Evolutionary conservation across 2,113 vertebrate genomes (phyloP).

Genomic region (Cyprinodon variegatus): DNA sequence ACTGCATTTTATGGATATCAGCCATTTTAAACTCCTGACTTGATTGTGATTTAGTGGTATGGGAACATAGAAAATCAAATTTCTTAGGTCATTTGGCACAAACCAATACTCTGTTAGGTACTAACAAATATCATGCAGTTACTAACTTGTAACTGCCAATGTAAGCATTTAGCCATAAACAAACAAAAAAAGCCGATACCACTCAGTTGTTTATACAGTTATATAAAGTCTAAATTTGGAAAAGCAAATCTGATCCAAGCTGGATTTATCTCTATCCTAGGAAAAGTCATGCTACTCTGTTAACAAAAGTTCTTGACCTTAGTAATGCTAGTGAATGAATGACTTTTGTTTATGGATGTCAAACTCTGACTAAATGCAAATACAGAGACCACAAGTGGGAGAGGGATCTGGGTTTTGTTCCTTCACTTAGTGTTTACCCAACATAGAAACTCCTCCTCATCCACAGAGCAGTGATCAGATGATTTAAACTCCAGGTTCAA

Average conservation of each 20-base stretch:
- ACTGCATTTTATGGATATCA: too few species aligned
- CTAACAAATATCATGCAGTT: not conserved
- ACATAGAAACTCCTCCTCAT: constrained; percentile 25
- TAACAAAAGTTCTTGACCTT: constrained; percentile 39
- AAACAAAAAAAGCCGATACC: not conserved
- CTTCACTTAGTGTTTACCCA: constrained; percentile 32
- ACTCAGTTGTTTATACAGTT: constrained; percentile 32
- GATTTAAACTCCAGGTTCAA: constrained; percentile 24
- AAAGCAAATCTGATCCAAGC: not conserved
- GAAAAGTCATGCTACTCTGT: not conserved
- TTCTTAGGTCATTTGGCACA: too few species aligned
- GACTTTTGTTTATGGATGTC: constrained; percentile 39
- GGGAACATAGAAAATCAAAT: too few species aligned
- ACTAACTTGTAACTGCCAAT: not conserved
- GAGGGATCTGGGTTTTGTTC: constrained; percentile 19
- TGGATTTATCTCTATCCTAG: not conserved
- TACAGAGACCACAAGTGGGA: not conserved
- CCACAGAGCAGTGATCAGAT: constrained; percentile 37
- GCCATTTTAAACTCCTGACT: too few species aligned
- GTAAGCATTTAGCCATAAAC: constrained; percentile 4
- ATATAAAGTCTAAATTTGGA: constrained; percentile 39
- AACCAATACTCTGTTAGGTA: too few species aligned
- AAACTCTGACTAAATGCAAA: constrained; percentile 58
- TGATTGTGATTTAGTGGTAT: too few species aligned
- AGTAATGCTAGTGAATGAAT: constrained; percentile 52